Conservation (phyloP, 2,113 vertebrate species). For the Mus spicilegus region DNA sequence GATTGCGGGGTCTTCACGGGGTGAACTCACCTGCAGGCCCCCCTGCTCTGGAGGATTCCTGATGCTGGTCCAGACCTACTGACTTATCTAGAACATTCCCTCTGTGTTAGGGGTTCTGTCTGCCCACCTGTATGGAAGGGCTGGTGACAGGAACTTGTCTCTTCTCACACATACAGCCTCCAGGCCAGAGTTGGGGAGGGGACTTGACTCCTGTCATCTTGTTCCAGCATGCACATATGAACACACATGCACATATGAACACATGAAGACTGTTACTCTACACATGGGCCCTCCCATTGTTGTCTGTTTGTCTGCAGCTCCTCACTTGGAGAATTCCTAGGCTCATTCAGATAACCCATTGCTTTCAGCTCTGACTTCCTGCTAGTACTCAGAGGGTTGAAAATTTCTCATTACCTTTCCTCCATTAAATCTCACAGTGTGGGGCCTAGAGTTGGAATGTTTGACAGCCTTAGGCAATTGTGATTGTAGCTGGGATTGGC, state of each 20-base stretch:
- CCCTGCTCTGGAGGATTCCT: neutral
- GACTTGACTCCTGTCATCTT: neutral
- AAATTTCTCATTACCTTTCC: neutral
- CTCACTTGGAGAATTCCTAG: neutral
- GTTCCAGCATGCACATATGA: neutral
- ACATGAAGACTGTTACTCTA: too few species aligned
- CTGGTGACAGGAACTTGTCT: neutral
- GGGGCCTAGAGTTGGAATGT: neutral
- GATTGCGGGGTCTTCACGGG: neutral
- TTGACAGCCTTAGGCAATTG: constrained; percentile 5
- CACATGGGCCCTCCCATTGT: fast-evolving
- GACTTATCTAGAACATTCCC: neutral
- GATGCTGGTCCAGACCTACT: neutral
- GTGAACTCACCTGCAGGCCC: too few species aligned
- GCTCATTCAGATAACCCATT: neutral
- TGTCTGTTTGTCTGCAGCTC: neutral
- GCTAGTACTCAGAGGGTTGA: neutral
- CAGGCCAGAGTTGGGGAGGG: neutral
- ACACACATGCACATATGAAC: neutral
- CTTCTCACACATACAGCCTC: neutral
- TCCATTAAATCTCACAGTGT: neutral
- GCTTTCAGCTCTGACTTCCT: neutral
- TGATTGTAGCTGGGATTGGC: neutral
- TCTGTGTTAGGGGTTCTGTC: neutral
- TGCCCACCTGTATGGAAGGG: neutral